Base-by-base conservation (phyloP, 2,888 invertebrate species). In the Empis livida region DNA sequence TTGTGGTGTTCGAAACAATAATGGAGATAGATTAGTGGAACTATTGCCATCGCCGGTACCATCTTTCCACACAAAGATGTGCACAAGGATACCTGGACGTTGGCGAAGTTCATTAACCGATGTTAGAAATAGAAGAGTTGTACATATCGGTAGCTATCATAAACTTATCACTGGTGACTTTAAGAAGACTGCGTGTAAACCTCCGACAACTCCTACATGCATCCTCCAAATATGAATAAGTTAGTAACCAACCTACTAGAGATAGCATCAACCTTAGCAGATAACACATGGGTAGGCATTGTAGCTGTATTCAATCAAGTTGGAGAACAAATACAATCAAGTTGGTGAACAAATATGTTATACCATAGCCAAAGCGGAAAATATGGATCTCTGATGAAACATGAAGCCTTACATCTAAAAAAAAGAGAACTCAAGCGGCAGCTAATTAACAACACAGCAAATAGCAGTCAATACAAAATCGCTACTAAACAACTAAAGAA, bases 31-130 rank as follows among this genome's bases (percentile, higher is more conserved):
- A n/a, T n/a, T n/a, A n/a, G n/a, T n/a, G n/a, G n/a, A n/a, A n/a
- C n/a, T n/a, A n/a, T n/a, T n/a, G n/a, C n/a, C n/a, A n/a, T n/a
- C n/a, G n/a, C n/a, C n/a, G n/a, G n/a, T n/a, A n/a, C n/a, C n/a
- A n/a, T n/a, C n/a, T n/a, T n/a, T n/a, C n/a, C n/a, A n/a, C n/a
- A n/a, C n/a, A n/a, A n/a, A n/a, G n/a, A n/a, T n/a, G n/a, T n/a
- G n/a, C n/a, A n/a, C 5, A 30, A 46, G 13, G 30, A 42, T 14
- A 45, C 45, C 10, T 45, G 45, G 45, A 37, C 38, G 44, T 15
- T 44, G 43, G 43, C 10, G 43, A 2, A 10, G 9, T 27, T 43
- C 14, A 10, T 16, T 43, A 16, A 14, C n/a, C 16, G 31, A 44
- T 31, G 31, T 44, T n/a, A 35, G 5, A 8, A 35, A 20, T 16